These are phyloP conservation scores for Litoditis marina DNA, from an alignment of 2,888 invertebrate species.

Conservation along the genomic window DNA sequence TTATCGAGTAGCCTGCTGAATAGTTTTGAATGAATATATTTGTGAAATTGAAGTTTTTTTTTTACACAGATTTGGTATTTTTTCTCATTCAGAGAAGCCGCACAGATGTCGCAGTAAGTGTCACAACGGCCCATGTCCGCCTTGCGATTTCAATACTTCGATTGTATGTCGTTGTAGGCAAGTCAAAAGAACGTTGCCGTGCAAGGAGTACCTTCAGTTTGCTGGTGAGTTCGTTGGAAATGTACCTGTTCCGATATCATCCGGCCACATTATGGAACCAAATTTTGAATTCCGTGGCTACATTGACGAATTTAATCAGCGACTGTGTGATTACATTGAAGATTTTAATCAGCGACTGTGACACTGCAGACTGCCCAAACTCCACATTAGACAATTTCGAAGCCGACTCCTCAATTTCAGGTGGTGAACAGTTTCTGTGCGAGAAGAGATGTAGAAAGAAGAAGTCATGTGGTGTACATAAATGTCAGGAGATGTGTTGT, in stretches of 20 bases:
- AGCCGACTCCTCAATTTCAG: no score
- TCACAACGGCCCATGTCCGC: conserved; percentile 76
- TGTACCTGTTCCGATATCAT: not conserved
- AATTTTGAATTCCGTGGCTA: no score
- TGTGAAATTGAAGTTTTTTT: not conserved
- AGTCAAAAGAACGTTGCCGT: conserved; percentile 69
- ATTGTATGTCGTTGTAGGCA: conserved; percentile 82
- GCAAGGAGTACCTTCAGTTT: conserved; percentile 35
- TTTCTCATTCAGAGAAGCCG: conserved; percentile 63
- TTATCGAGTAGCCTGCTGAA: no score
- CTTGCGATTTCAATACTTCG: conserved; percentile 74
- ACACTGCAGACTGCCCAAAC: no score
- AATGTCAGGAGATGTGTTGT: conserved; percentile 85
- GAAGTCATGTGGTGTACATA: conserved; percentile 69
- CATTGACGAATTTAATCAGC: no score
- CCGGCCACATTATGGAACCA: no score
- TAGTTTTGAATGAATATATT: no score
- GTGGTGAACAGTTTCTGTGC: conserved; percentile 66
- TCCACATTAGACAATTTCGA: no score
- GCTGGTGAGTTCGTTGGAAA: not conserved
- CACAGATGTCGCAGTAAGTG: conserved; percentile 74
- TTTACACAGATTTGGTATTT: not conserved
- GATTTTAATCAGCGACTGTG: no score
- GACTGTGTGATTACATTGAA: no score
- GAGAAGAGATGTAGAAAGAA: conserved; percentile 82